A percentile compares a stretch with the other conserved stretches of the same genome.
These are phyloP conservation scores for Norana najaformis DNA, from an alignment of 2,888 invertebrate species.

Conservation along the genomic window DNA sequence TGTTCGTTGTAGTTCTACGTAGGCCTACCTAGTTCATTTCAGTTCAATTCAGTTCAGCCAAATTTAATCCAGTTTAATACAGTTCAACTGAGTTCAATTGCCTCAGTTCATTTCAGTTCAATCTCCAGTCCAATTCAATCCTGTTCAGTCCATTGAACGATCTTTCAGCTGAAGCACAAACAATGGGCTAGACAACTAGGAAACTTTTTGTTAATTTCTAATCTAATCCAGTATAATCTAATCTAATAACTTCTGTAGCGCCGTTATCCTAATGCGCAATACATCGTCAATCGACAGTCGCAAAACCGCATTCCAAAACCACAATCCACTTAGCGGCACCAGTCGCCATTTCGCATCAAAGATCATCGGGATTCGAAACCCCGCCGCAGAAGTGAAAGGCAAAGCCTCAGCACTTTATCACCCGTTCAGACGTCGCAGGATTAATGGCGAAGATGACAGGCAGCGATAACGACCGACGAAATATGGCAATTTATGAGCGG, in stretches of 20 bases:
- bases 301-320: no score
- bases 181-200: no score
- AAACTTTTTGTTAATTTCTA: no score
- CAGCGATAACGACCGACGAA: neutral
- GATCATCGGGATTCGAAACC: neutral
- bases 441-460: neutral
- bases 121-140: no score
- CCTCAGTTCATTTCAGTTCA: no score
- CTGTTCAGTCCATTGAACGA: no score
- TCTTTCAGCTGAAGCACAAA: no score
- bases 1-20: neutral
- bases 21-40: neutral
- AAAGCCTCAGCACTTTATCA: neutral
- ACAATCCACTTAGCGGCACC: neutral
- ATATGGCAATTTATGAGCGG: neutral
- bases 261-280: no score
- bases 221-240: no score
- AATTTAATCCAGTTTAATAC: neutral
- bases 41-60: neutral
- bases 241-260: no score
- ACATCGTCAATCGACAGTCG: neutral
- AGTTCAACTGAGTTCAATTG: neutral
- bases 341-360: neutral
- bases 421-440: neutral
- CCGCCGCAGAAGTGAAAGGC: neutral